Percentiles rank a stretch among this genome's conserved stretches.
Conservation (phyloP, 2,797 vertebrate genomes). For the Malurus leucopterus region DNA sequence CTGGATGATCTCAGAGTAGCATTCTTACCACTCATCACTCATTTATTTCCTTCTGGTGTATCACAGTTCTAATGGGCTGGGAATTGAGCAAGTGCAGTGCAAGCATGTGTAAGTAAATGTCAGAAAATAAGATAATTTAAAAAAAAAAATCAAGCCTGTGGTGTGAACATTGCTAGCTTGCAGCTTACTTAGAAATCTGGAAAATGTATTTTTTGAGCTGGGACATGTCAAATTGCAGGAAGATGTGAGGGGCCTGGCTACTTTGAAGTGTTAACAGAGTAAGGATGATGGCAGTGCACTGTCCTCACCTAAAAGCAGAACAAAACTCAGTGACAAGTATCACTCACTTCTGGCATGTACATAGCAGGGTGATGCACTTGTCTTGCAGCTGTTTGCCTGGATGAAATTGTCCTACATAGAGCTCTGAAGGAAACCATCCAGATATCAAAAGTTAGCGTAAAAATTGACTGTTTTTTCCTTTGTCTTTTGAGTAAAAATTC, state of each 20-base stretch:
- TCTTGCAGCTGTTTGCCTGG: not conserved
- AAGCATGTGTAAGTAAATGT: not conserved
- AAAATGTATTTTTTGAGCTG: not conserved
- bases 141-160: too few species aligned
- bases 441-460: not conserved
- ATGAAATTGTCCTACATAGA: not conserved
- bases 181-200: not conserved
- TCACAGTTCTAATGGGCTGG: not conserved
- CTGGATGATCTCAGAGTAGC: not conserved
- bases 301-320: not conserved
- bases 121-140: not conserved
- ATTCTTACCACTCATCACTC: not conserved
- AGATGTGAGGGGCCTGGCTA: not conserved
- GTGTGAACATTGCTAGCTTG: not conserved
- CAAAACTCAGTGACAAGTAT: not conserved
- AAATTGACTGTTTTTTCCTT: not conserved
- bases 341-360: too few species aligned
- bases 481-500: not conserved
- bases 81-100: fast-evolving
- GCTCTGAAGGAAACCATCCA: not conserved
- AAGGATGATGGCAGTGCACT: not conserved
- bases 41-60: not conserved
- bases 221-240: not conserved
- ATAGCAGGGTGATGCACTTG: not conserved
- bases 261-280: not conserved